Percentiles rank a stretch among this genome's conserved stretches.
These are phyloP conservation scores for Drosophila birchii DNA, from an alignment of 2,888 invertebrate species.

Conservation along the genomic window DNA sequence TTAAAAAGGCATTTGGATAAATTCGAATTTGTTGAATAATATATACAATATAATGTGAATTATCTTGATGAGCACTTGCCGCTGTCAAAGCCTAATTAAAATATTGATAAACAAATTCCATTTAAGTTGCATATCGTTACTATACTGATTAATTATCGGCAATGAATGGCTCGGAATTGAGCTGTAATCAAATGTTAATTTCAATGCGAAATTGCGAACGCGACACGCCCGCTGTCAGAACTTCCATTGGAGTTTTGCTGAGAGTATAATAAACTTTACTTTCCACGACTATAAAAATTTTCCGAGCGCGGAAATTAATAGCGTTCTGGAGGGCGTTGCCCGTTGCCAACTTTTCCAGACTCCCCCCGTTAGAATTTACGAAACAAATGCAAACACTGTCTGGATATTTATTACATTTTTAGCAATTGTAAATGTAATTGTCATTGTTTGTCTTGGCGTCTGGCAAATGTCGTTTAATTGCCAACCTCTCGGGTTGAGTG, in stretches of 20 bases:
- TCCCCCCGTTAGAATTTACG: conserved; percentile 24
- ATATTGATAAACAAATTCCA: conserved; percentile 62
- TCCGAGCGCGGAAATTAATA: conserved; percentile 56
- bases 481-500: conserved; percentile 35
- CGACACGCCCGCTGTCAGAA: conserved; percentile 27
- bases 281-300: conserved; percentile 63
- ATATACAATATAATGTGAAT: conserved; percentile 18
- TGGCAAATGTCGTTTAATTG: conserved; percentile 78
- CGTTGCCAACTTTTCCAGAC: conserved; percentile 27
- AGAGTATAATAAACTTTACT: conserved; percentile 70
- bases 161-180: conserved; percentile 7
- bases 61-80: conserved; percentile 39
- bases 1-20: conserved; percentile 41
- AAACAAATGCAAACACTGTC: conserved; percentile 33
- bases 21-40: conserved; percentile 40
- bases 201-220: background rate
- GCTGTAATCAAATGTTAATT: conserved; percentile 34
- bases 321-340: conserved; percentile 52
- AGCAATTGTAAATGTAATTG: conserved; percentile 81
- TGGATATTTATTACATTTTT: conserved; percentile 74
- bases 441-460: conserved; percentile 78
- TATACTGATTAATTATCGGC: conserved; percentile 33
- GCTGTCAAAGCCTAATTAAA: conserved; percentile 56
- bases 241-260: conserved; percentile 52
- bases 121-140: conserved; percentile 34